phyloP scores from a whole-genome alignment of 1,140 invertebrate genomes.

The Drosophila cardini region DNA sequence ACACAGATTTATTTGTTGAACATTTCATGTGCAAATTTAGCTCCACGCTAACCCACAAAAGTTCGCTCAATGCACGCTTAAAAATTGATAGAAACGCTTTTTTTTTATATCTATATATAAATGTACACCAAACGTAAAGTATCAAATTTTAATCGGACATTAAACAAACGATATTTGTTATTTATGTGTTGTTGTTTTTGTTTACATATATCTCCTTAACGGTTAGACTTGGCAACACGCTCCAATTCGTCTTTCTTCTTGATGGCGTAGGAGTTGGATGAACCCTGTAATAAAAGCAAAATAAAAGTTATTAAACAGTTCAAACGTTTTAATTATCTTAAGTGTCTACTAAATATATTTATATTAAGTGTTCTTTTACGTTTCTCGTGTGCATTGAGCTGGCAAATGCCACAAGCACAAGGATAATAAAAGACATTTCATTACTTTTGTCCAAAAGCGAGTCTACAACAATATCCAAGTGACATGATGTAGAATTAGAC shows the following conservation, averaged over 20 bases:
- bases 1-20: constrained; percentile 50
- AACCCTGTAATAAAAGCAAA: constrained; percentile 89
- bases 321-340: background rate
- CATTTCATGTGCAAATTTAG: constrained; percentile 41
- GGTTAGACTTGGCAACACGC: constrained; percentile 99
- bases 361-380: constrained; percentile 68
- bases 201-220: constrained; percentile 89
- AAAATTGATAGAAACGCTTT: constrained; percentile 46
- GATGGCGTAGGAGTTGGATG: constrained; percentile 99
- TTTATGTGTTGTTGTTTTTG: constrained; percentile 63
- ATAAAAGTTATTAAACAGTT: constrained; percentile 16
- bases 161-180: constrained; percentile 56
- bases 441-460: constrained; percentile 70
- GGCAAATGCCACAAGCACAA: constrained; percentile 41
- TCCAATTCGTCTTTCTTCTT: constrained; percentile 99
- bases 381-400: constrained; percentile 70
- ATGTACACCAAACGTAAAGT: constrained; percentile 50
- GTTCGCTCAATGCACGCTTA: constrained; percentile 44
- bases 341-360: background rate
- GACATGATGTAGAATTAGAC: constrained; percentile 57
- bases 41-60: constrained; percentile 25
- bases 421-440: constrained; percentile 46
- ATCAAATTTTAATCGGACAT: constrained; percentile 54
- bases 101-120: constrained; percentile 34
- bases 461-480: constrained; percentile 56